phyloP scores from a whole-genome alignment of 2,797 vertebrate genomes.

The Aeoliscus strigatus region DNA sequence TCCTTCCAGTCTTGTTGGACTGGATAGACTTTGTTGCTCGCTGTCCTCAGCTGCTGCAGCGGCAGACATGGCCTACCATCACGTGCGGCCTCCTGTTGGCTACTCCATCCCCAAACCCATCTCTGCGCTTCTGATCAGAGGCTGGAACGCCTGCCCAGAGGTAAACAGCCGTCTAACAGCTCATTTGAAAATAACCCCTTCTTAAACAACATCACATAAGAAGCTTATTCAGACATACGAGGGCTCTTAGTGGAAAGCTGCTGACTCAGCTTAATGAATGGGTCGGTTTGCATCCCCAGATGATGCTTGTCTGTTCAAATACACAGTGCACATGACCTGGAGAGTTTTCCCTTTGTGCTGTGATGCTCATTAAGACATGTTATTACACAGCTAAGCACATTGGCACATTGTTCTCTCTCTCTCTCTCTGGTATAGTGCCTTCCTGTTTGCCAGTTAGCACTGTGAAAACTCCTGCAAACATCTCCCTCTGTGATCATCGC shows the following conservation, averaged over 20 bases:
- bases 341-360: constrained; percentile 19
- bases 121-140: constrained; percentile 86
- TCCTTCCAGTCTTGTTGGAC: too few relatives aligned
- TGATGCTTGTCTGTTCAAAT: constrained; percentile 27
- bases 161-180: constrained; percentile 60
- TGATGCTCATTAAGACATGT: constrained; percentile 32
- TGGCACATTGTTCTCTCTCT: constrained; percentile 15
- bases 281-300: constrained; percentile 23
- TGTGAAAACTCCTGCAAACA: constrained; percentile 28
- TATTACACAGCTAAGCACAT: constrained; percentile 23
- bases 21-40: neutral
- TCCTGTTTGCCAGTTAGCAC: constrained; percentile 35
- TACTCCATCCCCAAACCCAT: constrained; percentile 87
- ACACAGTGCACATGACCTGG: constrained; percentile 5
- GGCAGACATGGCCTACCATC: constrained; percentile 95
- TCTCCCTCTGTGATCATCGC: neutral
- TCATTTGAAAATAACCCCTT: neutral
- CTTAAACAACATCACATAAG: too few relatives aligned
- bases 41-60: constrained; percentile 81
- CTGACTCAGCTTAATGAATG: constrained; percentile 41
- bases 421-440: constrained; percentile 6
- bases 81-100: constrained; percentile 88
- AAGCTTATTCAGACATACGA: constrained; percentile 2
- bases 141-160: constrained; percentile 91
- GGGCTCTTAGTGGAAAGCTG: constrained; percentile 15